These are phyloP conservation scores for Darevskia nairensis DNA, from an alignment of 2,797 vertebrate genomes.

Conservation along the genomic window DNA sequence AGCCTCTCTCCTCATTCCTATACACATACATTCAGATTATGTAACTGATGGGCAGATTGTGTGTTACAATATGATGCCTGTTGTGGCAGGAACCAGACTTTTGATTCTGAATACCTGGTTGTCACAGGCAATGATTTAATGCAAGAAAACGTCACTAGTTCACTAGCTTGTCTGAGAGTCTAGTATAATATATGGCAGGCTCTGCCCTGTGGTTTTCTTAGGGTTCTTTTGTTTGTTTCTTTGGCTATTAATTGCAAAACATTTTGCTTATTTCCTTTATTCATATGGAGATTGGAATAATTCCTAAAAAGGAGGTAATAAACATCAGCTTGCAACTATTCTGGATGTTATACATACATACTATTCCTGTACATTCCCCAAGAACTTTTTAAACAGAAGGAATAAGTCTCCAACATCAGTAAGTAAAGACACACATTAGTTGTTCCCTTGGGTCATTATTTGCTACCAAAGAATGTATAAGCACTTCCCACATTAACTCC, in stretches of 20 bases:
- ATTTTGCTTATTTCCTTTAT: background rate
- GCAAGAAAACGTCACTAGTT: conserved; percentile 47
- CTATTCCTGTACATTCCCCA: conserved; percentile 11
- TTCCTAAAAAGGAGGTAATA: background rate
- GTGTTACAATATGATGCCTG: conserved; percentile 17
- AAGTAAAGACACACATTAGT: conserved; percentile 23
- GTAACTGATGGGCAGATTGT: conserved; percentile 26
- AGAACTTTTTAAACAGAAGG: conserved; percentile 18
- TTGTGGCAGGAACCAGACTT: conserved; percentile 52
- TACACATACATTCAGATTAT: background rate
- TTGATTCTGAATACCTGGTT: conserved; percentile 46
- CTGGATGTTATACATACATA: conserved; percentile 17
- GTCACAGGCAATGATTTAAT: conserved; percentile 49
- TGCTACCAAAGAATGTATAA: conserved; percentile 1
- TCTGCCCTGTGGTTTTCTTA: too few relatives aligned
- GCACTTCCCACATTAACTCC: background rate
- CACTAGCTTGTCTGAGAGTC: conserved; percentile 28
- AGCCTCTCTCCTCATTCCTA: fast-evolving
- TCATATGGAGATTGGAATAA: conserved; percentile 10
- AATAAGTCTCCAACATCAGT: conserved; percentile 9
- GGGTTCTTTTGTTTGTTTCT: background rate
- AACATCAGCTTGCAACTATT: conserved; percentile 44
- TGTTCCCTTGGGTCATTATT: conserved; percentile 26
- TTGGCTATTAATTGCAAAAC: background rate
- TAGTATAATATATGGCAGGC: background rate